Evolutionary conservation across 2,888 invertebrate species (phyloP).

Genomic region (Eristalis tenax): DNA sequence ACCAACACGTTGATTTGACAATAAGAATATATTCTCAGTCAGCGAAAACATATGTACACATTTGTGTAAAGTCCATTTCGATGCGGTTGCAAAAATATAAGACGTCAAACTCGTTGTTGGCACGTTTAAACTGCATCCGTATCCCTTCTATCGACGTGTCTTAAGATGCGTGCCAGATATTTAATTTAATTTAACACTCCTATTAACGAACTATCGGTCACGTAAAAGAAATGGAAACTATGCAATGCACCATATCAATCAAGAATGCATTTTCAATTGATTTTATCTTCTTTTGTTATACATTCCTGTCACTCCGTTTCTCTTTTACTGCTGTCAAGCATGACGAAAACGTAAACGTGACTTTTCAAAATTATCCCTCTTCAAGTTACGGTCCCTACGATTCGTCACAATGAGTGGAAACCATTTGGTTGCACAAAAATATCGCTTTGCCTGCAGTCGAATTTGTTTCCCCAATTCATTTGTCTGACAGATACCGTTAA

Average conservation of each 20-base stretch:
- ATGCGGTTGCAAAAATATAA: not conserved
- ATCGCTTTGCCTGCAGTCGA: conserved; percentile 1
- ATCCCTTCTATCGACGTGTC: not conserved
- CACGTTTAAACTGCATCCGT: not conserved
- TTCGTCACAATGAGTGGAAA: conserved; percentile 7
- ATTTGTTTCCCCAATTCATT: not conserved
- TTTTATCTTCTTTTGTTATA: conserved; percentile 23
- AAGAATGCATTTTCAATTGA: conserved; percentile 53
- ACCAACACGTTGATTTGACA: too few relatives aligned
- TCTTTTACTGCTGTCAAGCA: conserved; percentile 25
- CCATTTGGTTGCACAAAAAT: not conserved
- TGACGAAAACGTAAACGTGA: conserved; percentile 50
- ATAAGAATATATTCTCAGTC: too few relatives aligned
- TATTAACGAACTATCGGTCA: not conserved
- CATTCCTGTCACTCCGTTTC: not conserved
- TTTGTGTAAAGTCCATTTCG: too few relatives aligned
- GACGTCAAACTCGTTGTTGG: not conserved
- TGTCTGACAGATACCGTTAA: conserved; percentile 30
- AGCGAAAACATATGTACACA: too few relatives aligned
- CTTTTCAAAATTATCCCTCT: conserved; percentile 39
- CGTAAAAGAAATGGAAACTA: conserved; percentile 11
- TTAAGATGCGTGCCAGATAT: not conserved
- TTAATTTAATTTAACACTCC: not conserved
- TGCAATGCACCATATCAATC: conserved; percentile 53
- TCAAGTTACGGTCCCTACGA: not conserved